Evolutionary conservation across 2,888 invertebrate genomes (phyloP), one percentile per base, ranked within the genome.

Genomic region (Parascotia fuliginaria): DNA sequence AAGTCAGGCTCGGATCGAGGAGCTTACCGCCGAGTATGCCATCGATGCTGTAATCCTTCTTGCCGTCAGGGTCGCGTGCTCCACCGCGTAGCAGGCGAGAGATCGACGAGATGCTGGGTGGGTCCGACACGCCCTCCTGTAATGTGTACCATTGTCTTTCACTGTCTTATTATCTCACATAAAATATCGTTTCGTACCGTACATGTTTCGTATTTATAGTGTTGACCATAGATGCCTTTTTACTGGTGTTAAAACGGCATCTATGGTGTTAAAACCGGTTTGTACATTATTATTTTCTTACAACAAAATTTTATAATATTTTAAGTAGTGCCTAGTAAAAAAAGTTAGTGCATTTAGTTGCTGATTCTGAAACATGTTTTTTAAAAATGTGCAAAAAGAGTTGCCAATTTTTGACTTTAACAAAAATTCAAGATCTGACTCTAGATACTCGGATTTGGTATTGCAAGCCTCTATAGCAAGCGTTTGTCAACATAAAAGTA

Each of bases 81-180:
- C 95, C 95, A 31, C 96, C 96, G 3, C 98, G 94, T 42, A 98
- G 93, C 42, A 98, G 93, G 46, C 98, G 94, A 62, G 97, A 98
- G 73, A 99, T 98, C 42, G 98, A 98, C 65, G 98, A 97, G 52
- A 98, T 97, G 56, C 98, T 98, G 19, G 99, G 99, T 5, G 97
- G 98, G 85, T 98, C 98, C 65, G 97, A 96, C 53, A 98, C 94
- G 52, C 97, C 97, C 66, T 97, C 96, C 94, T 97, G 96, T 67
- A 91, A 91, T 59, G 63, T 43, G 52, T 49, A 52, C 50, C 42
- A 58, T 70, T 55, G 60, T 61, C 60, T 71, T 47, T 70, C 63
- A 64, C 47, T 66, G 55, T 44, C 53, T 64, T 46, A 68, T 65
- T 69, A 65, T 41, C 42, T 48, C 28, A 43, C 39, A 43, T 56